Evolutionary conservation across 35 echinoderm and acorn worm species (phyloP).

Genomic region (Heliocidaris erythrogramma): DNA sequence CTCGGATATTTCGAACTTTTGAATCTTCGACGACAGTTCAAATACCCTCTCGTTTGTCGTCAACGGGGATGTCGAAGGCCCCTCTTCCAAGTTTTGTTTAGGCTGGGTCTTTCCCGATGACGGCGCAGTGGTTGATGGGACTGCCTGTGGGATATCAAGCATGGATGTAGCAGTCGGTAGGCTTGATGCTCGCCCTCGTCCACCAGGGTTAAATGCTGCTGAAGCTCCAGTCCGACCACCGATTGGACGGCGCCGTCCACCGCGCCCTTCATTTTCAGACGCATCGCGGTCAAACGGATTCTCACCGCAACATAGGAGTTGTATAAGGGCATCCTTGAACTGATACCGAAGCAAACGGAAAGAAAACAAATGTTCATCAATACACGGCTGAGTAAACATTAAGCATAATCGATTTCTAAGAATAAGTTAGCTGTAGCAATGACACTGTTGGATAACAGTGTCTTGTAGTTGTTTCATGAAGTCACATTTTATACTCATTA

Average conservation of each 20-base stretch:
- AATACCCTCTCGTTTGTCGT: background rate
- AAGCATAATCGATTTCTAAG: too few species aligned
- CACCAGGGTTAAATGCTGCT: background rate
- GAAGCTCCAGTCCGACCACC: background rate
- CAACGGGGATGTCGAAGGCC: background rate
- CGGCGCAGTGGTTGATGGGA: background rate
- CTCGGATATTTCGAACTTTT: background rate
- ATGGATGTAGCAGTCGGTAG: constrained; percentile 27
- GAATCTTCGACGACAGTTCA: background rate
- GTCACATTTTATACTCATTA: too few species aligned
- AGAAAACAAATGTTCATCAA: background rate
- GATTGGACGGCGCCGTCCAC: background rate
- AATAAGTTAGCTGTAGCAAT: too few species aligned
- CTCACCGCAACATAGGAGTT: constrained; percentile 55
- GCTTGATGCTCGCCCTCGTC: constrained; percentile 24
- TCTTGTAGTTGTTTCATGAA: too few species aligned
- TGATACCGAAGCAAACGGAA: background rate
- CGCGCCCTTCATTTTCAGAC: background rate
- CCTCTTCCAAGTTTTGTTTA: background rate
- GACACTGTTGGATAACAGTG: too few species aligned
- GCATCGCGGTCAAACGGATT: constrained; percentile 66
- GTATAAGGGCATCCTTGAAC: constrained; percentile 69
- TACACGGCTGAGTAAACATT: background rate
- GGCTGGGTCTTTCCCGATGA: background rate
- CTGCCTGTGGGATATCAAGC: constrained; percentile 35